Base-by-base conservation (phyloP, 2,888 invertebrate species). In the Trachelus iudaicus region DNA sequence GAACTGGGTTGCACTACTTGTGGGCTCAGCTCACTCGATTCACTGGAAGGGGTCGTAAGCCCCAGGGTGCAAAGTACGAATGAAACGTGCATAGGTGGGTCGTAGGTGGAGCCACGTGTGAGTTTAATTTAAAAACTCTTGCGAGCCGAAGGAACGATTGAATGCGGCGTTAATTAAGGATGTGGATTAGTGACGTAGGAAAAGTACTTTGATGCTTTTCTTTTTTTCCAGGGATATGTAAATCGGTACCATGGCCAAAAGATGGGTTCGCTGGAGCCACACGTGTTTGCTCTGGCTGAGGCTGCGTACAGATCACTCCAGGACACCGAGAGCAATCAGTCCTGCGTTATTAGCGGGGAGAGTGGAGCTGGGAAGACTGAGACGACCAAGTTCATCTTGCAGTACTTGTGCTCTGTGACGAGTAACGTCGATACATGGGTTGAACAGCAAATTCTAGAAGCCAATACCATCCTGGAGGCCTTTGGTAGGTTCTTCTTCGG, bases 341-440 rank as follows among this genome's bases (percentile, higher is more conserved):
- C 97, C 76, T 96, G 97, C 87, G 97, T 98, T 77, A 98, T 98
- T 93, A 97, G 97, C 69, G 98, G 98, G 2, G 98, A 98, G 92
- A 97, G 97, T 87, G 98, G 98, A 9, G 97, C 98, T 6, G 98
- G 98, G 76, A 98, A 98, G 92, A 98, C 98, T 1, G 98, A 98
- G 92, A 97, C 97, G 76, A 98, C 98, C 4, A 97, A 98, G 91
- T 95, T 98, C 89, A 97, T 98, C 84, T 93, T 98, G 81, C 97
- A 98, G 92, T 98, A 98, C 92, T 93, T 98, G 76, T 98, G 98
- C 92, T 96, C 97, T 23, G 97, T 98, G 11, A 96, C 96, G 11
- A 95, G 95, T 85, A 95, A 96, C 86, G 95, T 95, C 68, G 95
- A 95, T 80, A 96, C 97, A 1, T 98, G 98, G 98, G 97, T 98